A percentile compares a stretch with the other conserved stretches of the same genome.
phyloP scores from a whole-genome alignment of 1,140 invertebrate genomes.

The Pogonomyrmex californicus region DNA sequence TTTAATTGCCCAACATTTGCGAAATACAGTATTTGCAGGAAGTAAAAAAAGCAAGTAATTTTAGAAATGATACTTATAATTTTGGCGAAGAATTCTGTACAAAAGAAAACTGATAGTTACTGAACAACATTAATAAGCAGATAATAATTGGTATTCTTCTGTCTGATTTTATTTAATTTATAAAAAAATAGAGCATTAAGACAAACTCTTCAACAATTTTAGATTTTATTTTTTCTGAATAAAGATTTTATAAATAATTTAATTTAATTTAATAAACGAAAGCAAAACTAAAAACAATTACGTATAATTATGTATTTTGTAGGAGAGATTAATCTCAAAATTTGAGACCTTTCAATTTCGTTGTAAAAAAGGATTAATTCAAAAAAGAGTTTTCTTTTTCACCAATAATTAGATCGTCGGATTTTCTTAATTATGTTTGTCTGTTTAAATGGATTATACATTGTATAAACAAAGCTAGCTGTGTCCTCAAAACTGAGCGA shows the following conservation, averaged over 20 bases:
- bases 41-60: slow-evolving; percentile 8
- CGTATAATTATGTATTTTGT: not conserved
- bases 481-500: not conserved
- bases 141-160: not conserved
- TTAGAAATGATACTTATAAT: slow-evolving; percentile 26
- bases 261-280: not conserved
- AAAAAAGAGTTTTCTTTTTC: not conserved
- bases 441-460: not conserved
- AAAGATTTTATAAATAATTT: slow-evolving; percentile 19
- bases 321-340: not conserved
- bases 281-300: not conserved
- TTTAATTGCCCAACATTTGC: slow-evolving; percentile 45
- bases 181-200: not conserved
- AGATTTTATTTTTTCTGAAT: not conserved
- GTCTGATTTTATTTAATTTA: not conserved
- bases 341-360: not conserved
- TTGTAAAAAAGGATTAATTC: not conserved
- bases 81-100: not conserved
- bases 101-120: not conserved
- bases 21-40: not conserved
- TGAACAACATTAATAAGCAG: slow-evolving; percentile 27
- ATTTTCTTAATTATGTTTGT: not conserved
- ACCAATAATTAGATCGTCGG: not conserved
- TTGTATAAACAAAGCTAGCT: not conserved
- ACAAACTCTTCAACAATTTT: not conserved